These are phyloP conservation scores for Agrochola circellaris DNA, from an alignment of 2,888 invertebrate species.

Conservation along the genomic window DNA sequence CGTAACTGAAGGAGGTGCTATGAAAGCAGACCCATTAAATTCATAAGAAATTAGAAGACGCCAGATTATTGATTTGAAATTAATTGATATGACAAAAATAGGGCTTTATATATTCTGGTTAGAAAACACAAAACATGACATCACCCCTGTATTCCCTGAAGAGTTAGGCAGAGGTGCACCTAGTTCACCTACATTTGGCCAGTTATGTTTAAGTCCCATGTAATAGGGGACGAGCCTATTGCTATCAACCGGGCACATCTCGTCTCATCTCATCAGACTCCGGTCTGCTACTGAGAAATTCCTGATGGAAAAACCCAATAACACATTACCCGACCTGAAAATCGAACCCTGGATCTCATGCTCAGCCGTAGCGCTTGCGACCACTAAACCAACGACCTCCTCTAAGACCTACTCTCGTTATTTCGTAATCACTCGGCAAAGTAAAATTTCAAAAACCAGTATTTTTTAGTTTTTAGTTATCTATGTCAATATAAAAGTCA, in stretches of 20 bases:
- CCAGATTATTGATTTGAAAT: neutral
- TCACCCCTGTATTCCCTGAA: neutral
- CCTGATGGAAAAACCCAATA: no score
- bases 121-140: neutral
- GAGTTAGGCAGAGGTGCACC: neutral
- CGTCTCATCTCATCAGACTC: no score
- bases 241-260: neutral
- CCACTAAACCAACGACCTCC: neutral
- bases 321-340: no score
- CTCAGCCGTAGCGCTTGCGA: neutral
- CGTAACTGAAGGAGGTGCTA: constrained; percentile 54
- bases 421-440: neutral
- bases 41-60: neutral
- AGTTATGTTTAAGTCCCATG: neutral
- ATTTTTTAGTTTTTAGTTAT: neutral
- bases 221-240: neutral
- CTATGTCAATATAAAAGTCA: neutral
- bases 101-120: neutral
- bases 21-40: neutral
- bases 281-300: no score
- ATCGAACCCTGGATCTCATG: no score
- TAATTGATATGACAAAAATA: neutral
- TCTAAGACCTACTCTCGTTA: neutral
- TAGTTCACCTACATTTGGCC: neutral
- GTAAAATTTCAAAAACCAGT: neutral